phyloP scores from a whole-genome alignment of 92 coral and sea anemone genomes.

The Epizoanthus illoricatus region DNA sequence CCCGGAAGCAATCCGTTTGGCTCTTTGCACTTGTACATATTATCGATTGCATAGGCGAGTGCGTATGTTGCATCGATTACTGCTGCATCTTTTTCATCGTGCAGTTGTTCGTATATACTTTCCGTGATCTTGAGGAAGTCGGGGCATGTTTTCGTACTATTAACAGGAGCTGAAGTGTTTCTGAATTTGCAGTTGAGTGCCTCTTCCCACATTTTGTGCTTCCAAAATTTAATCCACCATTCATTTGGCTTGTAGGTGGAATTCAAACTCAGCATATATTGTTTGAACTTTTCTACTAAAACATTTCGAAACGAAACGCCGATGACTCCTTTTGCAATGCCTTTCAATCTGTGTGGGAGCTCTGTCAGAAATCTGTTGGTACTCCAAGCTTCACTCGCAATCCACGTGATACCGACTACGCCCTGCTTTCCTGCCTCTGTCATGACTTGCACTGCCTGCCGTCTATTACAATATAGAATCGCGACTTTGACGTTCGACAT shows the following conservation, averaged over 20 bases:
- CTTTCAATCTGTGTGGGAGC: constrained; percentile 9
- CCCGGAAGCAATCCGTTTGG: constrained; percentile 39
- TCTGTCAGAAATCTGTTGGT: constrained; percentile 14
- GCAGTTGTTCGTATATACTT: constrained; percentile 43
- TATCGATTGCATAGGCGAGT: constrained; percentile 83
- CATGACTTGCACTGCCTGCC: constrained; percentile 33
- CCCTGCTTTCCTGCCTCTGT: constrained; percentile 56
- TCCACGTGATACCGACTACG: constrained; percentile 62
- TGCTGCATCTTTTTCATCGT: constrained; percentile 60
- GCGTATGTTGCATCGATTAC: constrained; percentile 90
- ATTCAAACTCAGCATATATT: constrained; percentile 48
- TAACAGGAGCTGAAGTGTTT: constrained; percentile 2
- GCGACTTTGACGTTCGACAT: constrained; percentile 53
- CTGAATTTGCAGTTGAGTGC: constrained; percentile 58
- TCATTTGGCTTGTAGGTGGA: constrained; percentile 56
- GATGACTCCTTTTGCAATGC: constrained; percentile 62
- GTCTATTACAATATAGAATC: constrained; percentile 48
- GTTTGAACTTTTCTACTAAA: constrained; percentile 49
- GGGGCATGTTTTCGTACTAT: constrained; percentile 39
- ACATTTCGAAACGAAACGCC: constrained; percentile 65
- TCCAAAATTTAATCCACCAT: constrained; percentile 81
- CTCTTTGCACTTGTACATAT: constrained; percentile 54
- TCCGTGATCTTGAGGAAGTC: constrained; percentile 42
- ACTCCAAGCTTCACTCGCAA: constrained; percentile 86
- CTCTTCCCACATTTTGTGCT: constrained; percentile 38